Evolutionary conservation across 2,888 invertebrate genomes (phyloP).

Genomic region (Ferrisia virgata): DNA sequence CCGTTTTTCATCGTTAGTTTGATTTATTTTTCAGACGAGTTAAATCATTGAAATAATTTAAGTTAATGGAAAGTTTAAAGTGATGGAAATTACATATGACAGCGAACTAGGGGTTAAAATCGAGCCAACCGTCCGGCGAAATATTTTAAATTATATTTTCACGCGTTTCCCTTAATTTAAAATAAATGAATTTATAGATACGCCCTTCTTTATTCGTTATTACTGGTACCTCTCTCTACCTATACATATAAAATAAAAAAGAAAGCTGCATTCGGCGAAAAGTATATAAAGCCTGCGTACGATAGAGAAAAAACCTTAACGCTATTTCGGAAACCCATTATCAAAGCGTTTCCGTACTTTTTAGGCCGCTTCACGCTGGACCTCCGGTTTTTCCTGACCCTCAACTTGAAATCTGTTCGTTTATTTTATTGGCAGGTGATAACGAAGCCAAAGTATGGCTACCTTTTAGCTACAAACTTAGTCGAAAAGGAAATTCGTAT

Average conservation of each 20-base stretch:
- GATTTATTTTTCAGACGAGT: conserved; percentile 26
- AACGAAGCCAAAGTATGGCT: background rate
- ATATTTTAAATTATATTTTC: conserved; percentile 44
- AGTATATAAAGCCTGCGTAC: too few relatives aligned
- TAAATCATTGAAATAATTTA: conserved; percentile 40
- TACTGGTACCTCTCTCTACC: too few relatives aligned
- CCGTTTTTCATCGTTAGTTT: conserved; percentile 23
- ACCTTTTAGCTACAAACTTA: conserved; percentile 12
- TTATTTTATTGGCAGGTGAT: conserved; percentile 42
- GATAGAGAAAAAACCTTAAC: conserved; percentile 13
- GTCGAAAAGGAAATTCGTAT: conserved; percentile 41
- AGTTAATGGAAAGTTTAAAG: conserved; percentile 38
- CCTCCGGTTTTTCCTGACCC: conserved; percentile 20
- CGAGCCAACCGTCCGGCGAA: conserved; percentile 10
- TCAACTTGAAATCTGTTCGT: conserved; percentile 32
- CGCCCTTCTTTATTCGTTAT: conserved; percentile 41
- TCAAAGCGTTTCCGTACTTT: conserved; percentile 35
- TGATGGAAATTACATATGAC: conserved; percentile 37
- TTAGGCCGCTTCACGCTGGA: background rate
- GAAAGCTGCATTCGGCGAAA: background rate
- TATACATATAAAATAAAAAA: conserved; percentile 33
- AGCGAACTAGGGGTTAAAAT: conserved; percentile 34
- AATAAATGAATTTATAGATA: conserved; percentile 46
- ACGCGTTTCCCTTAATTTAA: conserved; percentile 45
- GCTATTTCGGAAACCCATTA: conserved; percentile 37